Evolutionary conservation across 1,140 invertebrate genomes (phyloP).

Genomic region (Drosophila pandora): DNA sequence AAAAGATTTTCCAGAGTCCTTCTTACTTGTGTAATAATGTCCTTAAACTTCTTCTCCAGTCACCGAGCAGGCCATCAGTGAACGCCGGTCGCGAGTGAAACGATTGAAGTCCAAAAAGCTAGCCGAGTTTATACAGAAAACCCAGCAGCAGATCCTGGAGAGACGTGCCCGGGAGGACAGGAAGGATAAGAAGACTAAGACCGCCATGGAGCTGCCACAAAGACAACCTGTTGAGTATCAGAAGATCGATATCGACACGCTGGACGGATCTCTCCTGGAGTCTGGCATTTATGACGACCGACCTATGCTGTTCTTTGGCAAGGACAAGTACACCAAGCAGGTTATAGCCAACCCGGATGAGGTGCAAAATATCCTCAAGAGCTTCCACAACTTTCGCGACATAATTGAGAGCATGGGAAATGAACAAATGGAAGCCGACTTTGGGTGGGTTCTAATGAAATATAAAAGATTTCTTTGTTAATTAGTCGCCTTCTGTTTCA

Average conservation of each 20-base stretch:
- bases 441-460: conserved; percentile 28
- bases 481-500: conserved; percentile 3
- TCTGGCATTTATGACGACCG: conserved; percentile 72
- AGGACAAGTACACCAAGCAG: conserved; percentile 68
- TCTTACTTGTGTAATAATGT: not conserved
- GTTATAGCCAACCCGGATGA: conserved; percentile 64
- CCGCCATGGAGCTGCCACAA: conserved; percentile 49
- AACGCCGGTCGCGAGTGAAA: conserved; percentile 87
- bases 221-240: conserved; percentile 72
- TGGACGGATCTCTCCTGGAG: conserved; percentile 63
- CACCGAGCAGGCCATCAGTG: conserved; percentile 85
- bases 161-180: conserved; percentile 69
- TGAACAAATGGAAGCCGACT: conserved; percentile 82
- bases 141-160: conserved; percentile 84
- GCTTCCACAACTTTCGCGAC: conserved; percentile 75
- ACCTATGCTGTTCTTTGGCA: conserved; percentile 77
- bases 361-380: conserved; percentile 70
- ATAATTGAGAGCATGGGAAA: conserved; percentile 84
- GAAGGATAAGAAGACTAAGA: conserved; percentile 68
- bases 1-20: not conserved
- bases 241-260: conserved; percentile 69
- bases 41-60: conserved; percentile 84
- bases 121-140: conserved; percentile 86
- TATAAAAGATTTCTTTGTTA: not conserved
- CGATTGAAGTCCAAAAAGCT: conserved; percentile 87